Base-by-base conservation (phyloP, 1,140 invertebrate species). In the Bursaphelenchus mucronatus region DNA sequence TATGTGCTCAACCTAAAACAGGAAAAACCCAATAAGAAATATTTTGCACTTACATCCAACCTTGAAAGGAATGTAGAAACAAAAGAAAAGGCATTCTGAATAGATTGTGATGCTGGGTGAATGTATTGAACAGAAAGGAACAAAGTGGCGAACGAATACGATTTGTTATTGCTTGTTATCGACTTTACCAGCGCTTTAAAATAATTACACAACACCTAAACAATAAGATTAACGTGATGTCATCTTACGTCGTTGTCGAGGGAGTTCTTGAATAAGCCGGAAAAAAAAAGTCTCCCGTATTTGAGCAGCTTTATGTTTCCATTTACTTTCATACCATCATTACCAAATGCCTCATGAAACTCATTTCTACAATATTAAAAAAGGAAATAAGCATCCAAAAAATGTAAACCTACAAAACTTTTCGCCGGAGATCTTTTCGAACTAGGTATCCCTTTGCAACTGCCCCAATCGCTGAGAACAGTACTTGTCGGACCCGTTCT, bases 121-220 rank as follows among this genome's bases (percentile, higher is more conserved):
- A 71, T 53, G 55, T 61, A 59, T 8, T 71, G 47, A 15, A 30
- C 58, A n/a, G 70, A 74, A 61, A 71, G 70, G 47, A 76, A 75
- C 10, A 71, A 41, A 10, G 70, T 55, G 19, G 70, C 70, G 46
- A 71, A 71, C 30, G 70, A 71, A 41, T 30, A 15, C 15, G n/a
- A 11, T 15, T 44, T 75, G 0, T 56, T 57, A 43, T 39, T 41
- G 44, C 47, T 72, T 13, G 52, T 30, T 40, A 71, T 71, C 15
- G 70, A 71, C 9, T 44, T 19, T 2, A 65, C n/a, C 17, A 63
- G 55, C 6, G 3, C 19, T 65, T 40, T 30, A 19, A 61, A 11
- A 17, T 64, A 30, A 15, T 13, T 0, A 13, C 30, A 19, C 8
- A 62, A 1, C 13, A 63, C 11, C 61, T 63, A 8, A 61, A 61